Conservation (phyloP, 2,888 invertebrate species). For the Melipona bicolor region DNA sequence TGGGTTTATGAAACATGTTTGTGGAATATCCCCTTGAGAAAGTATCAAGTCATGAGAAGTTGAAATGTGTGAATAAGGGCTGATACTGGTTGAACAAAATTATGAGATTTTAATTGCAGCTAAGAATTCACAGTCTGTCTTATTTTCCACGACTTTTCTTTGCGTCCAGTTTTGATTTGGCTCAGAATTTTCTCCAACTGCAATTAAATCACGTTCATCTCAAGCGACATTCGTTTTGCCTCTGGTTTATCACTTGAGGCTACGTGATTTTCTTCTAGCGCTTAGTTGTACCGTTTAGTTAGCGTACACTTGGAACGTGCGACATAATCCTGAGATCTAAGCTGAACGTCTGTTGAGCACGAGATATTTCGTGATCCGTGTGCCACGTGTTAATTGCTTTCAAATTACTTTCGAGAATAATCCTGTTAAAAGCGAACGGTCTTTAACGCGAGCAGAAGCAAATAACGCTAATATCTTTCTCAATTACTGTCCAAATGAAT, state of each 20-base stretch:
- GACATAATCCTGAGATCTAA: neutral
- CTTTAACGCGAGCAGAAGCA: neutral
- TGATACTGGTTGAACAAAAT: no score
- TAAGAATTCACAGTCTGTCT: no score
- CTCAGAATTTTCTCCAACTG: neutral
- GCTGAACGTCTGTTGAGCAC: neutral
- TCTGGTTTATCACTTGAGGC: neutral
- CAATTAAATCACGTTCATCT: neutral
- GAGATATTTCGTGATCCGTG: neutral
- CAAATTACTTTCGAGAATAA: neutral
- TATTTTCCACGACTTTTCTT: neutral
- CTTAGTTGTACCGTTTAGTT: neutral
- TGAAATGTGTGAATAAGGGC: no score
- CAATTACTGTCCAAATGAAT: neutral
- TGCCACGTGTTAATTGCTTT: neutral
- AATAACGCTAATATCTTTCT: neutral
- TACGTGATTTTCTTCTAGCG: neutral
- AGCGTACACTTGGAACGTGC: neutral
- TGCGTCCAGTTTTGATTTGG: neutral
- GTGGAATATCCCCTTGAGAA: no score
- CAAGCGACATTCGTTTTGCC: neutral
- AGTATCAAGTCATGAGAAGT: no score
- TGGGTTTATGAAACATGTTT: no score
- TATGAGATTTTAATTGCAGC: no score
- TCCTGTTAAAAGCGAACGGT: neutral